Evolutionary conservation across 2,797 vertebrate genomes (phyloP).

Genomic region (Spondyliosoma cantharus): DNA sequence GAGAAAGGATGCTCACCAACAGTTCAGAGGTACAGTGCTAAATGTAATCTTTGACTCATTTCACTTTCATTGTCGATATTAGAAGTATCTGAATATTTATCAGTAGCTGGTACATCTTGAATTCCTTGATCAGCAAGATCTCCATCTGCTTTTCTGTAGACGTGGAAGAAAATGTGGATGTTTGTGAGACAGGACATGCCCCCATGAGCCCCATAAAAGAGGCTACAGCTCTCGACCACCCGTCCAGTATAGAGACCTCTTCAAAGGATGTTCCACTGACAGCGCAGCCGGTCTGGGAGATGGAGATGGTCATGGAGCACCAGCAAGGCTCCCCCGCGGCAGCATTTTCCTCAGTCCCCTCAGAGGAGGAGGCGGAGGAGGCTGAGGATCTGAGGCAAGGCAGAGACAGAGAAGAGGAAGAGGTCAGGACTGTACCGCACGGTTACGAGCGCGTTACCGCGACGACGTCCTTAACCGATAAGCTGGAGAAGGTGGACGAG

Average conservation of each 20-base stretch:
- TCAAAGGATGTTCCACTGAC: constrained; percentile 42
- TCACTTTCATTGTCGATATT: not conserved
- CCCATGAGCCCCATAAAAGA: constrained; percentile 38
- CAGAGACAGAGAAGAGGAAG: constrained; percentile 43
- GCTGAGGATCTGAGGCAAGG: constrained; percentile 53
- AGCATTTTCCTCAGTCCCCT: constrained; percentile 48
- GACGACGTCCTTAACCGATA: constrained; percentile 62
- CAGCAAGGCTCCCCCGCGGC: constrained; percentile 50
- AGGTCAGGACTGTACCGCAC: constrained; percentile 21
- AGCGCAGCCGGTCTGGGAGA: constrained; percentile 78
- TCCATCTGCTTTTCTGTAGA: constrained; percentile 56
- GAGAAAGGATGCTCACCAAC: constrained; percentile 56
- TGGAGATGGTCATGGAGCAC: constrained; percentile 74
- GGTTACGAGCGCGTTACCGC: constrained; percentile 74
- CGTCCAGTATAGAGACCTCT: constrained; percentile 47
- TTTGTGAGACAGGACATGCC: constrained; percentile 38
- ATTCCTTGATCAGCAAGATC: not conserved
- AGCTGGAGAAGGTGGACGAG: constrained; percentile 60
- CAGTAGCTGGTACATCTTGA: not conserved
- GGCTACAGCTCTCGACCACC: constrained; percentile 46
- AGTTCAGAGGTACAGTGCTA: constrained; percentile 64
- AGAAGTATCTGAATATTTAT: not conserved
- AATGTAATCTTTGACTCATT: not conserved
- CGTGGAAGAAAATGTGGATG: constrained; percentile 60
- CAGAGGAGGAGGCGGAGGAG: constrained; percentile 66